Percentiles rank a stretch among this genome's conserved stretches.
These are phyloP conservation scores for Samia ricini DNA, from an alignment of 1,140 invertebrate species.

Conservation along the genomic window DNA sequence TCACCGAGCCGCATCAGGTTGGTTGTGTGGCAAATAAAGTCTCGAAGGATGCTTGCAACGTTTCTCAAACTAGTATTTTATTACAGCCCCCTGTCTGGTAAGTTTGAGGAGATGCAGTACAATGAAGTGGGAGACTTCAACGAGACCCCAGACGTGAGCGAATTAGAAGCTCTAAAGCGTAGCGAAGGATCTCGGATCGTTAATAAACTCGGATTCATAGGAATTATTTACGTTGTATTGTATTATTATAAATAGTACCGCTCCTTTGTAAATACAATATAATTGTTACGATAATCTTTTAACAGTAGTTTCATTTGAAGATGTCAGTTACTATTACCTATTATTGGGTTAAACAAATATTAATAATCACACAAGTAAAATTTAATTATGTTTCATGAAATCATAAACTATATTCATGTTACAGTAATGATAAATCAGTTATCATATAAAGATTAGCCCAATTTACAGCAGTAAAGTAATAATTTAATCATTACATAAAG, in stretches of 20 bases:
- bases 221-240: conserved; percentile 47
- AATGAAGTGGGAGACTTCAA: conserved; percentile 63
- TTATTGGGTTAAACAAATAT: too few species aligned
- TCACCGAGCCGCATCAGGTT: not conserved
- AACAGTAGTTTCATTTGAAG: conserved; percentile 26
- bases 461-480: too few species aligned
- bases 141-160: conserved; percentile 65
- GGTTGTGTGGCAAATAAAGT: not conserved
- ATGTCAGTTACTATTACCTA: not conserved
- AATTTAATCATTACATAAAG: not conserved
- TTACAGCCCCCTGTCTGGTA: conserved; percentile 67
- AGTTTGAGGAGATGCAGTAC: conserved; percentile 70
- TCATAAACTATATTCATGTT: too few species aligned
- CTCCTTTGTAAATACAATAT: conserved; percentile 74
- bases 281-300: conserved; percentile 71
- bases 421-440: too few species aligned
- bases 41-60: not conserved
- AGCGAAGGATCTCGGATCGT: conserved; percentile 30
- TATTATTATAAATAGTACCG: too few species aligned
- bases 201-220: conserved; percentile 25
- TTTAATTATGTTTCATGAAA: too few species aligned
- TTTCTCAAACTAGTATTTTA: conserved; percentile 22
- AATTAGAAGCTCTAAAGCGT: conserved; percentile 66
- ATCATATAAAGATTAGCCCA: too few species aligned
- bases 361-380: too few species aligned